These are phyloP conservation scores for Atractosteus spatula DNA, from an alignment of 2,113 vertebrate genomes.

Conservation along the genomic window DNA sequence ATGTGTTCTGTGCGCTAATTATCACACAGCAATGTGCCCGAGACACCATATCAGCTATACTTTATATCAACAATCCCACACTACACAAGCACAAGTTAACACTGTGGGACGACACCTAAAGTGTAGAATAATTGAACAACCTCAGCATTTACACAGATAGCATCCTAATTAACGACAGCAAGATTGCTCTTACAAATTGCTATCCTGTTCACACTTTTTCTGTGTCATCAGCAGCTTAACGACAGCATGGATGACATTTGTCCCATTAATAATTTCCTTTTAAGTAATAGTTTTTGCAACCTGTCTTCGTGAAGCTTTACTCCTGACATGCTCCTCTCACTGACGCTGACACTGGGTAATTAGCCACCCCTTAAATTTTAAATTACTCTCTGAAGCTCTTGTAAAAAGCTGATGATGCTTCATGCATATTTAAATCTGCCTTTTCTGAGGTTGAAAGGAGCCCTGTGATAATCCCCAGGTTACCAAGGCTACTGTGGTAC, in stretches of 20 bases:
- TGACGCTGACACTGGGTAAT: slow-evolving; percentile 1
- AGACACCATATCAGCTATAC: too few relatives aligned
- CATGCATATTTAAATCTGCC: slow-evolving; percentile 7
- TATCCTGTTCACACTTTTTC: too few relatives aligned
- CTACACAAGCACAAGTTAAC: too few relatives aligned
- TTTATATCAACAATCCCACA: too few relatives aligned
- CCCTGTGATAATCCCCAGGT: neutral
- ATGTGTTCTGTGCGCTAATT: too few relatives aligned
- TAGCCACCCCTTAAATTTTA: neutral
- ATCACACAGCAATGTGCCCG: too few relatives aligned
- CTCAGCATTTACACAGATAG: too few relatives aligned
- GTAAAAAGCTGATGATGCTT: neutral
- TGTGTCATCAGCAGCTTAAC: too few relatives aligned
- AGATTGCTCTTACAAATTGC: too few relatives aligned
- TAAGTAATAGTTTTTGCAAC: neutral
- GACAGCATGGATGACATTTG: neutral
- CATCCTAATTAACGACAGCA: too few relatives aligned
- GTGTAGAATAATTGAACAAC: too few relatives aligned
- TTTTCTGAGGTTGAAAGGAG: neutral
- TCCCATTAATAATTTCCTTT: neutral
- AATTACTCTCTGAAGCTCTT: neutral
- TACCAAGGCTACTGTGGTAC: neutral
- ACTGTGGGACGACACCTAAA: too few relatives aligned
- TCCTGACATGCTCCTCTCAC: slow-evolving; percentile 1
- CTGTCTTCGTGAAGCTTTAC: neutral